A percentile compares a stretch with the other conserved stretches of the same genome.
Conservation (phyloP, 2,797 vertebrate genomes). For the Limnodromus scolopaceus region DNA sequence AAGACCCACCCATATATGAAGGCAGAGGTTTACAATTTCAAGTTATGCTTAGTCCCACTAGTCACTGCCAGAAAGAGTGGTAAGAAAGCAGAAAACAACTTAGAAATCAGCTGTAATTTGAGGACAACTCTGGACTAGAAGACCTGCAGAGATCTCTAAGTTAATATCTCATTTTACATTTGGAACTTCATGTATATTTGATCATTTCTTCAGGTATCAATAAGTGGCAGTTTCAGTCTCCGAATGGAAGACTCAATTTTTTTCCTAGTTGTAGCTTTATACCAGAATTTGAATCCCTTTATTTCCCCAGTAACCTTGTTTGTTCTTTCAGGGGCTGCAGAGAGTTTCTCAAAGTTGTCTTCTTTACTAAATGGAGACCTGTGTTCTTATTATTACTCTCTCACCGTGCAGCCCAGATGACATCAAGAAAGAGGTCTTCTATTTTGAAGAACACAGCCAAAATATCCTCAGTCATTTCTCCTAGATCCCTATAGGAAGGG, state of each 20-base stretch:
- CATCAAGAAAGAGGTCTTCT: background rate
- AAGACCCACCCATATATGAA: accelerated
- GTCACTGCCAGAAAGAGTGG: background rate
- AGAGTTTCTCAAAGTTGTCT: accelerated
- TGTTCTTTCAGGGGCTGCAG: background rate
- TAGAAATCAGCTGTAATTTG: background rate
- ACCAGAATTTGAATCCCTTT: background rate
- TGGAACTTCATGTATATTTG: background rate
- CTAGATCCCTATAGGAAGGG: background rate
- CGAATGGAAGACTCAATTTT: background rate
- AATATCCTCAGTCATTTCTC: background rate
- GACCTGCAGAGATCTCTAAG: accelerated
- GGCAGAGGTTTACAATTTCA: background rate
- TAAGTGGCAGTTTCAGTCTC: background rate
- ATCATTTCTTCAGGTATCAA: background rate
- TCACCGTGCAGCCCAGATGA: background rate
- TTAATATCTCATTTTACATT: background rate
- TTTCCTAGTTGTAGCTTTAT: background rate
- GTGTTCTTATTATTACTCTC: background rate
- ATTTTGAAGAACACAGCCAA: background rate
- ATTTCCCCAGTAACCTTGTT: background rate
- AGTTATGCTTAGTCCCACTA: background rate
- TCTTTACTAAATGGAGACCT: background rate
- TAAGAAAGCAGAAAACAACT: background rate
- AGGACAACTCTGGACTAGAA: background rate